Conservation (phyloP, 2,888 invertebrate species). For the Argyra leucocephala region DNA sequence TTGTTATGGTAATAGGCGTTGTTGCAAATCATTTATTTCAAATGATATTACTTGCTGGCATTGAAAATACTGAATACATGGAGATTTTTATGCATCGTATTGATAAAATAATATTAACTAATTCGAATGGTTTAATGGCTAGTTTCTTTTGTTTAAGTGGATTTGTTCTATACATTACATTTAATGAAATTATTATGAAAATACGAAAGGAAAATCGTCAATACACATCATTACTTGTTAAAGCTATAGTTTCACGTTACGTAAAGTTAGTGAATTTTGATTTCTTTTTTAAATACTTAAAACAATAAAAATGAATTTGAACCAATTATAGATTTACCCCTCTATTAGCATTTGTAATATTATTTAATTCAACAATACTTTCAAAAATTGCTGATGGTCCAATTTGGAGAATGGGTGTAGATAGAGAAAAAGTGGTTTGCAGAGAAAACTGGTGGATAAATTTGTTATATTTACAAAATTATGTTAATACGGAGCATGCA, state of each 20-base stretch:
- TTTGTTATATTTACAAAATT: no score
- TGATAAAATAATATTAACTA: constrained; percentile 37
- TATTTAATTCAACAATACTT: constrained; percentile 37
- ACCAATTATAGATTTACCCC: constrained; percentile 30
- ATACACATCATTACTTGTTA: constrained; percentile 29
- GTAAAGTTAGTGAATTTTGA: constrained; percentile 25
- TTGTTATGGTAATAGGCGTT: constrained; percentile 30
- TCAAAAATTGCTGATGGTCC: constrained; percentile 31
- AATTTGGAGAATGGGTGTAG: no score
- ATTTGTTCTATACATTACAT: constrained; percentile 43
- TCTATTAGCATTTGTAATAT: constrained; percentile 29
- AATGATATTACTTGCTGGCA: constrained; percentile 28
- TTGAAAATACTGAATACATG: constrained; percentile 33
- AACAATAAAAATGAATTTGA: no score
- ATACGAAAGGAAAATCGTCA: not conserved
- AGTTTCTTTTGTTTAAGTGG: constrained; percentile 50
- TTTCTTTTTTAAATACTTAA: no score
- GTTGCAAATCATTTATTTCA: constrained; percentile 31
- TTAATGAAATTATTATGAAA: not conserved
- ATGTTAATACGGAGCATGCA: no score
- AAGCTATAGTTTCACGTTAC: constrained; percentile 35
- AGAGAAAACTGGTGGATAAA: no score
- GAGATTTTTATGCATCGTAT: constrained; percentile 29
- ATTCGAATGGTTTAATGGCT: constrained; percentile 48
- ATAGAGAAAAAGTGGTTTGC: no score